Evolutionary conservation across 2,113 vertebrate genomes (phyloP).

Genomic region (Gulo gulo): DNA sequence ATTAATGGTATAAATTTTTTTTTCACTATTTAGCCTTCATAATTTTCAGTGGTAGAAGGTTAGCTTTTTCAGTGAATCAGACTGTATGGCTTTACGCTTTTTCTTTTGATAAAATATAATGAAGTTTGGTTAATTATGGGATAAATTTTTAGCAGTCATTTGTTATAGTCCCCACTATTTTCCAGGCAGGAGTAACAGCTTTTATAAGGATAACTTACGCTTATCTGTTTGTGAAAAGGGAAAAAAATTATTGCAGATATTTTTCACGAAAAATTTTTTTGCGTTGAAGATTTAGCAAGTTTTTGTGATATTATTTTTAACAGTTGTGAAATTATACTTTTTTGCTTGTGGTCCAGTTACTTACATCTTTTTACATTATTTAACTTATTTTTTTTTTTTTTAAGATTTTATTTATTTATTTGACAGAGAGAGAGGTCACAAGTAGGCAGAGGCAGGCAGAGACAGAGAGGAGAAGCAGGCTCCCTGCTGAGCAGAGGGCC

Average conservation of each 20-base stretch:
- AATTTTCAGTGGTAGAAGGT: not conserved
- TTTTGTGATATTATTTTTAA: not conserved
- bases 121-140: not conserved
- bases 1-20: not conserved
- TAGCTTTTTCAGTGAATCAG: not conserved
- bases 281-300: not conserved
- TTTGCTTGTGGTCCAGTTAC: slow-evolving; percentile 18
- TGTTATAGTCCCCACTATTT: not conserved
- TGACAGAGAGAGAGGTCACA: too few species aligned
- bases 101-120: slow-evolving; percentile 39
- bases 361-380: not conserved
- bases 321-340: not conserved
- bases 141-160: slow-evolving; percentile 1
- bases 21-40: not conserved
- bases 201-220: slow-evolving; percentile 8
- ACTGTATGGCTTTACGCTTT: slow-evolving; percentile 8
- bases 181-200: not conserved
- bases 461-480: too few species aligned
- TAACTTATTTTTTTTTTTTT: slow-evolving; percentile 19
- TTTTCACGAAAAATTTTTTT: slow-evolving; percentile 11
- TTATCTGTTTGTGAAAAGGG: not conserved
- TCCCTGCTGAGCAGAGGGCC: too few species aligned
- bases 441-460: too few species aligned
- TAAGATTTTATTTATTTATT: too few species aligned
- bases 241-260: slow-evolving; percentile 20